These are phyloP conservation scores for Acipenser ruthenus DNA, from an alignment of 2,797 vertebrate genomes.

Conservation along the genomic window DNA sequence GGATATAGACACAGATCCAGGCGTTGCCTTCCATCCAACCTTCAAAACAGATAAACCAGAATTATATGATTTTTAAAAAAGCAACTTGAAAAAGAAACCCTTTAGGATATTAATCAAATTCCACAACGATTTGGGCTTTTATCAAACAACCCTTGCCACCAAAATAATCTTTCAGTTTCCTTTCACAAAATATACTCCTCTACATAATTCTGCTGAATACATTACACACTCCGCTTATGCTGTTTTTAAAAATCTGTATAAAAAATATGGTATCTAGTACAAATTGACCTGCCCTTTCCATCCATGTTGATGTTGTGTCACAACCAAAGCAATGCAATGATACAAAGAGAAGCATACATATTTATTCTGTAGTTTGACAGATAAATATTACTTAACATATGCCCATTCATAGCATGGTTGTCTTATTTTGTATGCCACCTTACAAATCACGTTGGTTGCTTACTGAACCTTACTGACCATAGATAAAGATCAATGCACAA, in stretches of 20 bases:
- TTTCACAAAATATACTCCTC: too few species aligned
- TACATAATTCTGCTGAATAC: too few species aligned
- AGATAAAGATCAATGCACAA: background rate
- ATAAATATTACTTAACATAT: background rate
- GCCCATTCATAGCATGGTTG: background rate
- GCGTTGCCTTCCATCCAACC: background rate
- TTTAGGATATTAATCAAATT: too few species aligned
- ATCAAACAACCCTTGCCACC: too few species aligned
- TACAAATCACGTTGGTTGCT: background rate
- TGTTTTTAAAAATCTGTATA: too few species aligned
- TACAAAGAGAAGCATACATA: background rate
- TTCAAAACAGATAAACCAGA: background rate
- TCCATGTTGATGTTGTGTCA: background rate
- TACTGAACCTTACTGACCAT: conserved; percentile 1
- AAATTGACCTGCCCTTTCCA: background rate
- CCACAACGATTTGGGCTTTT: too few species aligned
- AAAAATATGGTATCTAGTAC: background rate
- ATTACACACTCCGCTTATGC: too few species aligned
- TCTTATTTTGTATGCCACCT: conserved; percentile 2
- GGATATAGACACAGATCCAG: background rate
- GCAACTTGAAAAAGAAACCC: too few species aligned
- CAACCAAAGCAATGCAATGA: background rate
- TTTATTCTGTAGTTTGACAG: background rate
- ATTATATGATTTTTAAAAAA: too few species aligned
- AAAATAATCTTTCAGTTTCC: too few species aligned